Percentiles rank a stretch among this genome's conserved stretches.
Conservation (phyloP, 2,888 invertebrate genomes). For the Ypsolopha scabrella region DNA sequence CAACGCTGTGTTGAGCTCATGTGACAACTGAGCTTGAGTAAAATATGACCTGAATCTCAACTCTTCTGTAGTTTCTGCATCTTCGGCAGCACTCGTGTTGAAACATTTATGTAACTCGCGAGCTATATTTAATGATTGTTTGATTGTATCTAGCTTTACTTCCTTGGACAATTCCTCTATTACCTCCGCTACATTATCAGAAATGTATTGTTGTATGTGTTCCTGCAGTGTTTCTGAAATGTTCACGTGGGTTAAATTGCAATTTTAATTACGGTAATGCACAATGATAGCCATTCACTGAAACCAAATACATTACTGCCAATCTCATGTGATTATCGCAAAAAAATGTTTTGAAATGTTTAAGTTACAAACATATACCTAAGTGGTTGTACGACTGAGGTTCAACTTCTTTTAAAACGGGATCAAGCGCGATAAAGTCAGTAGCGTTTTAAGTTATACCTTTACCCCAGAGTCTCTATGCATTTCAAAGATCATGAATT, state of each 20-base stretch:
- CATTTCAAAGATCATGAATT: no score
- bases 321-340: no score
- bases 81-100: no score
- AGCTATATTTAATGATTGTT: conserved; percentile 8
- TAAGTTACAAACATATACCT: no score
- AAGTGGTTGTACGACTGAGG: no score
- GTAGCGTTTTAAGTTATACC: no score
- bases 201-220: conserved; percentile 10
- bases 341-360: background rate
- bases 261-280: background rate
- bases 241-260: no score
- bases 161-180: conserved; percentile 5
- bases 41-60: background rate
- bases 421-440: no score
- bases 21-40: background rate
- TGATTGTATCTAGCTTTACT: conserved; percentile 6
- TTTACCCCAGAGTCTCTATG: no score
- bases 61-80: conserved; percentile 3
- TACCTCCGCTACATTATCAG: conserved; percentile 4
- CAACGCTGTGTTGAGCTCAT: background rate
- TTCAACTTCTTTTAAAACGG: no score
- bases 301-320: no score
- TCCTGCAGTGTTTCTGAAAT: conserved; percentile 12
- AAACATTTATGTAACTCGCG: no score
- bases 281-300: background rate